Conservation (phyloP, 2,797 vertebrate genomes). For the Catostomus latipinnis region DNA sequence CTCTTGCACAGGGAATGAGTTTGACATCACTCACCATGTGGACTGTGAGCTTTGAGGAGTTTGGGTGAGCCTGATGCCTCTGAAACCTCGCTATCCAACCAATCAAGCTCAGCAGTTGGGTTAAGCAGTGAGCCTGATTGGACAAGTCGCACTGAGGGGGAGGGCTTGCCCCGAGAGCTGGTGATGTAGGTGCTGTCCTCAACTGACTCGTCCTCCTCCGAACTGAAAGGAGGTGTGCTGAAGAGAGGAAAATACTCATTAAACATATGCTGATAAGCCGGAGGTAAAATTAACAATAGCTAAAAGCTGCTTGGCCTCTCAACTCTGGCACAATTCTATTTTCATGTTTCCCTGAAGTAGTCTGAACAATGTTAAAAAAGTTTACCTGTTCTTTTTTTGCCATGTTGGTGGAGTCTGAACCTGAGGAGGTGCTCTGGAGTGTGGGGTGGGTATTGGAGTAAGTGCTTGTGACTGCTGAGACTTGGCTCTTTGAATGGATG, state of each 20-base stretch:
- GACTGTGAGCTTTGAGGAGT: neutral
- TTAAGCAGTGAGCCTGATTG: constrained; percentile 31
- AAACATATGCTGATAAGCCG: constrained; percentile 36
- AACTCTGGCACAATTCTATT: neutral
- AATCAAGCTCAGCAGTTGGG: constrained; percentile 44
- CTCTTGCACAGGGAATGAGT: no score
- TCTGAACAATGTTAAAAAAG: neutral
- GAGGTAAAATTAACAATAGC: constrained; percentile 6
- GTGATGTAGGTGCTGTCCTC: constrained; percentile 50
- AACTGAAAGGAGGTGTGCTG: constrained; percentile 77
- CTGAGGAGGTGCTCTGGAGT: constrained; percentile 35
- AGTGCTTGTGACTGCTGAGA: constrained; percentile 36
- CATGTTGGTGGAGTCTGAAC: constrained; percentile 26
- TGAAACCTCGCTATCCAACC: constrained; percentile 68
- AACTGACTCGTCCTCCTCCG: constrained; percentile 63
- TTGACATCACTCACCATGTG: constrained; percentile 52
- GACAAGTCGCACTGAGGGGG: constrained; percentile 28
- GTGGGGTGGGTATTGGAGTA: constrained; percentile 45
- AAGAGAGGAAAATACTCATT: constrained; percentile 19
- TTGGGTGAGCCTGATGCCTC: constrained; percentile 44
- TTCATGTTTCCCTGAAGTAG: neutral
- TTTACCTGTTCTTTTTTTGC: constrained; percentile 56
- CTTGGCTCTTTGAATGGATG: neutral
- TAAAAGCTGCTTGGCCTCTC: neutral
- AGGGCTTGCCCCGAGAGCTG: constrained; percentile 42